These are phyloP conservation scores for Phalacrocorax aristotelis DNA, from an alignment of 2,113 vertebrate genomes.

Conservation along the genomic window DNA sequence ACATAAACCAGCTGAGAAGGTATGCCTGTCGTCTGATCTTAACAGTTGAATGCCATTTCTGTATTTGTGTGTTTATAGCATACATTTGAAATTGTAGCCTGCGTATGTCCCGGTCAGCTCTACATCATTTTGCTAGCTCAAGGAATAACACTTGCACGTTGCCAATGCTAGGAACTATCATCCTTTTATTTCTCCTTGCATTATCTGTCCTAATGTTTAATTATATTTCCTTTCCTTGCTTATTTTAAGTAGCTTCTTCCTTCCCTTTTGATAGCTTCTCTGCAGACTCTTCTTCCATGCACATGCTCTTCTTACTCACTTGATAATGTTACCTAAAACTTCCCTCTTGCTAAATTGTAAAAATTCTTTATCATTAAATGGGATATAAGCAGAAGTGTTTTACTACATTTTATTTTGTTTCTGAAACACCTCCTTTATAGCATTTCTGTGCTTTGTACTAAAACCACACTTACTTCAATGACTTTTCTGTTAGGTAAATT, in stretches of 20 bases:
- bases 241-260: constrained; percentile 27
- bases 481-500: constrained; percentile 22
- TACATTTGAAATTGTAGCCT: neutral
- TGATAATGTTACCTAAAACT: neutral
- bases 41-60: neutral
- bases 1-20: neutral
- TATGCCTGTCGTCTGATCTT: neutral
- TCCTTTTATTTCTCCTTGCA: neutral
- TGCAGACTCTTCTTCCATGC: neutral
- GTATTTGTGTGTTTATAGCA: neutral
- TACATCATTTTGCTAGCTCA: neutral
- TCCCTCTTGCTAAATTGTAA: neutral
- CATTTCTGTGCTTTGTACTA: neutral
- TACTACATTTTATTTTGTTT: neutral
- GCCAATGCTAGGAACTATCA: neutral
- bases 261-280: neutral
- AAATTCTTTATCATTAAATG: neutral
- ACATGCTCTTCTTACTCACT: neutral
- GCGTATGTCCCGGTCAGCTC: neutral
- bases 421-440: neutral
- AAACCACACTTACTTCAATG: neutral
- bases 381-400: neutral
- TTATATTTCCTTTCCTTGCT: constrained; percentile 10
- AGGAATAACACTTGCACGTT: neutral
- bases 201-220: neutral